Percentiles rank a stretch among this genome's conserved stretches.
These are phyloP conservation scores for Plecotus auritus DNA, from an alignment of 2,113 vertebrate genomes.

Conservation along the genomic window DNA sequence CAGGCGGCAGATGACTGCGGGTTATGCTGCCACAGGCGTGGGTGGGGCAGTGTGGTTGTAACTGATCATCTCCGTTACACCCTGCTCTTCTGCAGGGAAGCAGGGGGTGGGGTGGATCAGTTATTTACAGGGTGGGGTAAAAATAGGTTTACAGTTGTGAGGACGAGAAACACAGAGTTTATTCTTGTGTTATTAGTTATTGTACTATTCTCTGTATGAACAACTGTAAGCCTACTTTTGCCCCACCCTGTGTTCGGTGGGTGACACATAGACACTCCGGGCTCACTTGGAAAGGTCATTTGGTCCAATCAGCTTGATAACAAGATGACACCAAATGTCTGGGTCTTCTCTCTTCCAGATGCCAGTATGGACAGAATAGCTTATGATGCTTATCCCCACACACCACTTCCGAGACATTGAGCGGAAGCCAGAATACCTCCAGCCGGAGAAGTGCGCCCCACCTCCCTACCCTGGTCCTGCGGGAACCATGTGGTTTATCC, in stretches of 20 bases:
- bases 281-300: background rate
- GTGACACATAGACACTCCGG: background rate
- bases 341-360: constrained; percentile 79
- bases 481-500: constrained; percentile 97
- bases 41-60: background rate
- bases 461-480: constrained; percentile 82
- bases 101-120: background rate
- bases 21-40: background rate
- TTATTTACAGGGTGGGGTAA: background rate
- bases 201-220: background rate
- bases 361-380: constrained; percentile 85
- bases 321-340: background rate
- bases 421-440: constrained; percentile 94
- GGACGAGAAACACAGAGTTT: background rate
- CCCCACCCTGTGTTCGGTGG: background rate
- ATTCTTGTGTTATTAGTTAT: background rate
- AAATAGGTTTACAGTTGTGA: background rate
- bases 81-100: background rate
- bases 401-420: constrained; percentile 96
- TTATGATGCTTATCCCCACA: constrained; percentile 90
- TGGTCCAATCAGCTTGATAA: background rate
- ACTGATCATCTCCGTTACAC: background rate
- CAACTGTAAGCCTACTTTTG: background rate
- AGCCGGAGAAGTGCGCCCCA: constrained; percentile 92
- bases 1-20: background rate